Conservation (phyloP, 2,113 vertebrate species). For the Phrynocephalus versicolor region DNA sequence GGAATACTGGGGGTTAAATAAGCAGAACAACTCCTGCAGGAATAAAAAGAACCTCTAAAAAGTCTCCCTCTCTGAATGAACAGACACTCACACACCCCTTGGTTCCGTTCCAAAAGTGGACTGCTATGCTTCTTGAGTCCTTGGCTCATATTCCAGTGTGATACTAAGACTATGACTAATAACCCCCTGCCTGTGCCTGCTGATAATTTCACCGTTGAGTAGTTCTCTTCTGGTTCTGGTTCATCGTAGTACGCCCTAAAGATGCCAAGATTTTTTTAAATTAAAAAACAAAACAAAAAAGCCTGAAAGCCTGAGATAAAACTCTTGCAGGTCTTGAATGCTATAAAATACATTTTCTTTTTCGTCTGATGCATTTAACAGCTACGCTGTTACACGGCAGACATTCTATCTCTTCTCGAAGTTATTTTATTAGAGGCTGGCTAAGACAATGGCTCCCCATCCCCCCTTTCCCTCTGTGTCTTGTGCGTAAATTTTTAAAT, state of each 20-base stretch:
- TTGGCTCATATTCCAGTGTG: constrained; percentile 59
- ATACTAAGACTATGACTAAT: constrained; percentile 70
- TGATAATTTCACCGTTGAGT: constrained; percentile 72
- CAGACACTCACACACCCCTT: constrained; percentile 31
- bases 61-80: neutral
- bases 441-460: constrained; percentile 48
- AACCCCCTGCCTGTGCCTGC: constrained; percentile 59
- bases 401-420: constrained; percentile 50
- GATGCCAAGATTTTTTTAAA: constrained; percentile 63
- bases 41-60: constrained; percentile 47
- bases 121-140: constrained; percentile 69
- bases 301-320: constrained; percentile 53
- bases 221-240: constrained; percentile 65
- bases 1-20: constrained; percentile 46
- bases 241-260: constrained; percentile 43
- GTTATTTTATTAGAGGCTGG: constrained; percentile 66
- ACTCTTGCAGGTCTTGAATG: constrained; percentile 47
- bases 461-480: constrained; percentile 53
- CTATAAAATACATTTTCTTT: constrained; percentile 60
- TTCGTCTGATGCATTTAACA: constrained; percentile 54
- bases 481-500: constrained; percentile 63
- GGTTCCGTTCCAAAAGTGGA: constrained; percentile 63
- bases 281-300: constrained; percentile 13
- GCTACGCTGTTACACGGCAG: constrained; percentile 40
- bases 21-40: constrained; percentile 22